A percentile compares a stretch with the other conserved stretches of the same genome.
Evolutionary conservation across 2,797 vertebrate genomes (phyloP).

Genomic region (Nyctalus aviator): DNA sequence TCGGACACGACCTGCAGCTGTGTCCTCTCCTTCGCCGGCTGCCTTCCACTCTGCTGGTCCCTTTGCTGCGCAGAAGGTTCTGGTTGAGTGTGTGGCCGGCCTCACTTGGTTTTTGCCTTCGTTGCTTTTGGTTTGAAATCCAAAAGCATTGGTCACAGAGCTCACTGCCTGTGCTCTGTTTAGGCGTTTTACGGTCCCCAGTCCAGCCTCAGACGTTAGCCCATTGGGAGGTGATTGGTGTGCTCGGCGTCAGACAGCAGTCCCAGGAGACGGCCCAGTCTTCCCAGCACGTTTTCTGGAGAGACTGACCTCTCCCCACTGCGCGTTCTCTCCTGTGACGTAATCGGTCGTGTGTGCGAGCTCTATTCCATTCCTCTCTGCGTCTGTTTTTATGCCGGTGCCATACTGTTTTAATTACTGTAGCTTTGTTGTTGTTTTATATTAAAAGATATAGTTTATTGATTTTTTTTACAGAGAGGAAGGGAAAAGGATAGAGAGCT

Average conservation of each 20-base stretch:
- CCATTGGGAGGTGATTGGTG: neutral
- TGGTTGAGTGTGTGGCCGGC: no score
- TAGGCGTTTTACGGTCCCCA: neutral
- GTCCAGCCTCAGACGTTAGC: neutral
- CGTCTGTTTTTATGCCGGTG: rapidly evolving
- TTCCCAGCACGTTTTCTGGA: neutral
- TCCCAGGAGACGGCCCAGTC: neutral
- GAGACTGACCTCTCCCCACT: neutral
- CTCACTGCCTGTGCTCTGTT: neutral
- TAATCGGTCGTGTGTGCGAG: rapidly evolving
- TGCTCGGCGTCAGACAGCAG: neutral
- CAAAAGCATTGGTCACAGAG: neutral
- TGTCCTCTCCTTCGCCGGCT: rapidly evolving
- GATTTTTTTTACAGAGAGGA: no score
- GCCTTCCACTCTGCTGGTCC: rapidly evolving
- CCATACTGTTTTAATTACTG: rapidly evolving
- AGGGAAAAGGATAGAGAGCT: no score
- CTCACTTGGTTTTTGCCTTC: neutral
- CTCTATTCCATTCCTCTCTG: rapidly evolving
- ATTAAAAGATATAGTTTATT: no score
- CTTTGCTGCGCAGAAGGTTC: rapidly evolving
- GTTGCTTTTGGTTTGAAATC: neutral
- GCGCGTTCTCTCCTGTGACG: neutral
- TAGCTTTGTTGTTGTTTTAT: neutral
- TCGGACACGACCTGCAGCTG: no score